Conservation (phyloP, 2,888 invertebrate species). For the Synanthedon andrenaeformis region DNA sequence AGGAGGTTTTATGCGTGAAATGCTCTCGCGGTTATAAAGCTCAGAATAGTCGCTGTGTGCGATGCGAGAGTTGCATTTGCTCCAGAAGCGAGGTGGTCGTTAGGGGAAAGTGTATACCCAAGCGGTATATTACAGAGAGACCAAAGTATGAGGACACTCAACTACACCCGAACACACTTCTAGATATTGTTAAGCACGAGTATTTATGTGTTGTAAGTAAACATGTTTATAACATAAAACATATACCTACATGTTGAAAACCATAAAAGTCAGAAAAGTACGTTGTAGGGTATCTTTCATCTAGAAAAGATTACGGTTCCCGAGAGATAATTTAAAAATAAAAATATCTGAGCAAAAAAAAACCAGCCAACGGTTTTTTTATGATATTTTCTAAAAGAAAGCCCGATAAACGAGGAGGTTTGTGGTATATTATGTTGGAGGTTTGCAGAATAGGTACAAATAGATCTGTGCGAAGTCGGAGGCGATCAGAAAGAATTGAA, state of each 20-base stretch:
- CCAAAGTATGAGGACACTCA: constrained; percentile 39
- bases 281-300: no score
- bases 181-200: constrained; percentile 46
- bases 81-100: constrained; percentile 31
- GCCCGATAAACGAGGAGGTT: no score
- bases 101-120: constrained; percentile 38
- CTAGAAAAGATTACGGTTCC: no score
- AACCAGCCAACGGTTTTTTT: no score
- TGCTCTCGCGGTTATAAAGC: constrained; percentile 45
- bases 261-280: background rate
- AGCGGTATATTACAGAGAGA: constrained; percentile 32
- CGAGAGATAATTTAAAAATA: no score
- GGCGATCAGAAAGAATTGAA: no score
- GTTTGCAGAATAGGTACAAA: no score
- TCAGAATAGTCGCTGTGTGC: constrained; percentile 31
- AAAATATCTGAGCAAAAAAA: no score
- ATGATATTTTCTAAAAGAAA: no score
- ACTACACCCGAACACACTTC: constrained; percentile 32
- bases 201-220: constrained; percentile 49
- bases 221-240: no score
- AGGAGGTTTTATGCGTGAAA: constrained; percentile 53
- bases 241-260: background rate
- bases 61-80: constrained; percentile 43
- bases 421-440: no score
- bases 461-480: no score